Conservation (phyloP, 2,797 vertebrate species). For the Oryzias sinensis region DNA sequence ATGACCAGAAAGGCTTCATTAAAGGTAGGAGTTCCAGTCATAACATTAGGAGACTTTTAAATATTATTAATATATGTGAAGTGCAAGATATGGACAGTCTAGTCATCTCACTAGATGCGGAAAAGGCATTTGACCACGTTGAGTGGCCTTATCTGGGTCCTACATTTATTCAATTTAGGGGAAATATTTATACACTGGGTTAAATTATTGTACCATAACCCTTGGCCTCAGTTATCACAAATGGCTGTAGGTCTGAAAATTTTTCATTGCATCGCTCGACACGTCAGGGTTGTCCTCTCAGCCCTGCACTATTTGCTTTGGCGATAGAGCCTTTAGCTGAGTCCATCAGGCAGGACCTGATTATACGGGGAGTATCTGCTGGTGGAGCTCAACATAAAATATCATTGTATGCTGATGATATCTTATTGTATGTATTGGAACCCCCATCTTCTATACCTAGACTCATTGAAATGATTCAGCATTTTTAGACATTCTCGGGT, state of each 20-base stretch:
- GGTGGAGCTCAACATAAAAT: background rate
- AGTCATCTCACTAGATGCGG: too few relatives aligned
- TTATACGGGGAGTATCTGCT: too few relatives aligned
- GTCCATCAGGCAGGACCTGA: background rate
- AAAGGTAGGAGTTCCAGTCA: background rate
- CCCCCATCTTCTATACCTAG: background rate
- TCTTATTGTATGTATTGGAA: background rate
- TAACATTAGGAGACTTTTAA: too few relatives aligned
- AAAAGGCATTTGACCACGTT: too few relatives aligned
- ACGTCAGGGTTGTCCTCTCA: too few relatives aligned
- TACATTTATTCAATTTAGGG: too few relatives aligned
- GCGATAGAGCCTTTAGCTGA: background rate
- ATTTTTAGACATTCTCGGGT: background rate
- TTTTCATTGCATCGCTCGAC: too few relatives aligned
- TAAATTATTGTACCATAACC: slow-evolving; percentile 5
- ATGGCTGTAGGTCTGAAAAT: too few relatives aligned
- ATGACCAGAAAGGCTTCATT: background rate
- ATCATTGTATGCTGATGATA: background rate
- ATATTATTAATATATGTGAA: too few relatives aligned
- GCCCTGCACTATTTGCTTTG: background rate
- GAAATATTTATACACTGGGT: background rate
- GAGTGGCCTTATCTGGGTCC: too few relatives aligned
- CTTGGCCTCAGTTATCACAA: background rate
- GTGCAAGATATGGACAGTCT: too few relatives aligned
- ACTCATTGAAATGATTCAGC: background rate